These are phyloP conservation scores for Holothuria scabra DNA, from an alignment of 53 echinoderm and acorn worm genomes.

Conservation along the genomic window DNA sequence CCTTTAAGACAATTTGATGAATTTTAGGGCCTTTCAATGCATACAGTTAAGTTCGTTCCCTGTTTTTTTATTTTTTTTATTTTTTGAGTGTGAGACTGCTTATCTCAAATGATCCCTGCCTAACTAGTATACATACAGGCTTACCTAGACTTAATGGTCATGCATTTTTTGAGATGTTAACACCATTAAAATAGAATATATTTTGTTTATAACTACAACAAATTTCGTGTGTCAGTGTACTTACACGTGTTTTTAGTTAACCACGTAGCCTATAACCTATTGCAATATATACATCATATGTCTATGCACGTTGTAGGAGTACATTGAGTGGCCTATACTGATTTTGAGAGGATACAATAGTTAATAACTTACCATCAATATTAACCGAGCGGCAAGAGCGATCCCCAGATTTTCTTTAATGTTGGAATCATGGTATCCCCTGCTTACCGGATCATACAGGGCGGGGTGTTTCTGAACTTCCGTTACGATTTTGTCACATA, in stretches of 20 bases:
- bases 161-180: too few relatives aligned
- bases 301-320: not conserved
- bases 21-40: too few relatives aligned
- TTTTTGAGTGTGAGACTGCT: too few relatives aligned
- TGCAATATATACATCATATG: not conserved
- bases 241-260: not conserved
- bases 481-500: not conserved
- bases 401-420: not conserved
- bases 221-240: too few relatives aligned
- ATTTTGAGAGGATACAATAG: not conserved
- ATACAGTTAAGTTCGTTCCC: too few relatives aligned
- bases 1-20: too few relatives aligned
- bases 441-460: not conserved
- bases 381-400: not conserved
- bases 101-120: too few relatives aligned
- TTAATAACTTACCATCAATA: not conserved
- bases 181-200: too few relatives aligned
- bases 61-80: too few relatives aligned
- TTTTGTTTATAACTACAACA: too few relatives aligned
- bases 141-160: too few relatives aligned
- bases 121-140: too few relatives aligned
- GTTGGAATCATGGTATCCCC: not conserved
- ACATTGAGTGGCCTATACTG: not conserved
- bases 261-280: not conserved
- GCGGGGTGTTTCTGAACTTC: not conserved